Evolutionary conservation across 2,888 invertebrate species (phyloP).

Genomic region (Tuta absoluta): DNA sequence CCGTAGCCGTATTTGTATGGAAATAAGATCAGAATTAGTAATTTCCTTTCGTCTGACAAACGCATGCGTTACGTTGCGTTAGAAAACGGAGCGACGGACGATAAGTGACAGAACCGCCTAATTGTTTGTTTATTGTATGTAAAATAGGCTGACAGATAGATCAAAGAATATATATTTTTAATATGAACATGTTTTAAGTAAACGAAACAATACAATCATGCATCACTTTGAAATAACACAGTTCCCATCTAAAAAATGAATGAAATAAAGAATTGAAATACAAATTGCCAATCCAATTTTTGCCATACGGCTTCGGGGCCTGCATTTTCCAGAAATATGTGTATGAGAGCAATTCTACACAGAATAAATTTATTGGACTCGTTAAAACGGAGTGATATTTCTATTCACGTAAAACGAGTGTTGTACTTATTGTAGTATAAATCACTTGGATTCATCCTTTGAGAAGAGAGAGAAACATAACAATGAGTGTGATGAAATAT

Average conservation of each 20-base stretch:
- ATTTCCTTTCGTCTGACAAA: too few relatives aligned
- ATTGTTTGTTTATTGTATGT: too few relatives aligned
- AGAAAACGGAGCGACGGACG: too few relatives aligned
- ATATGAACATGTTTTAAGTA: too few relatives aligned
- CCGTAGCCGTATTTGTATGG: too few relatives aligned
- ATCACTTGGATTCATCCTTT: conserved; percentile 17
- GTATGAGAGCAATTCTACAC: background rate
- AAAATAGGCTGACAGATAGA: too few relatives aligned
- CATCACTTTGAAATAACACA: background rate
- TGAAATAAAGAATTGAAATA: background rate
- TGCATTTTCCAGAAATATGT: background rate
- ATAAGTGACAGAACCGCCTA: too few relatives aligned
- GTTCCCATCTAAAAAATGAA: background rate
- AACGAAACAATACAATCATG: too few relatives aligned
- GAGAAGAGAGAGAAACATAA: background rate
- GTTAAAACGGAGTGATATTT: conserved; percentile 22
- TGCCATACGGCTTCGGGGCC: background rate
- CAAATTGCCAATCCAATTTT: background rate
- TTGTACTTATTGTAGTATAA: conserved; percentile 27
- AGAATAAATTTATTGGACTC: conserved; percentile 23
- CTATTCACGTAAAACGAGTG: background rate
- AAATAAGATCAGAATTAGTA: too few relatives aligned
- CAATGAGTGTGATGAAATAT: background rate
- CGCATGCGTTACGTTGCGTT: too few relatives aligned
- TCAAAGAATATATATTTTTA: too few relatives aligned